These are phyloP conservation scores for Propithecus coquereli DNA, from an alignment of 2,113 vertebrate species.

Conservation along the genomic window DNA sequence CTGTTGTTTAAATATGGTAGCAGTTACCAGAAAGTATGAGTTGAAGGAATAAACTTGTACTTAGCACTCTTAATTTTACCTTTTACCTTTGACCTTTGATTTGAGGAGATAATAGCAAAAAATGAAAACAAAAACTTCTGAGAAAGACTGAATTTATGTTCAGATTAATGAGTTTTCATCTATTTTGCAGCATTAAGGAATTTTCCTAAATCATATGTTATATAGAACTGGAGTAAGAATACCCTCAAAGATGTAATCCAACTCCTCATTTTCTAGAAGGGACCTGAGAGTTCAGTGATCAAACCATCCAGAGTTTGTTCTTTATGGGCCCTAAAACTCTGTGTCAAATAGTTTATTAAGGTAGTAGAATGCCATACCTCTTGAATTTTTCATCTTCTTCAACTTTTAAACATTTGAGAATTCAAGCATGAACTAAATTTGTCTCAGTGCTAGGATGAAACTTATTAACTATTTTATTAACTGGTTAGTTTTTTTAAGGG, in stretches of 20 bases:
- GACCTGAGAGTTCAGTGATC: background rate
- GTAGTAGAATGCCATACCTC: background rate
- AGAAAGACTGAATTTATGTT: slow-evolving; percentile 4
- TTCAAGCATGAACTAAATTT: background rate
- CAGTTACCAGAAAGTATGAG: background rate
- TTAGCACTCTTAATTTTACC: background rate
- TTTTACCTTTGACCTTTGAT: background rate
- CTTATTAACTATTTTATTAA: background rate
- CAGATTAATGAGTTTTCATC: background rate
- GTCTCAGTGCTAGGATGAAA: background rate
- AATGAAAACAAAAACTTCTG: background rate
- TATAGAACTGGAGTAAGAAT: background rate
- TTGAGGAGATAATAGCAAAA: background rate
- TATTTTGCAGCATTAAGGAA: background rate
- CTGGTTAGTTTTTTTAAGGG: background rate
- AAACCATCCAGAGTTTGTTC: background rate
- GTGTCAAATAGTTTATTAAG: background rate
- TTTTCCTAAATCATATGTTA: background rate
- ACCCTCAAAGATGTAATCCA: background rate
- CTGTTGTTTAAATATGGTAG: background rate
- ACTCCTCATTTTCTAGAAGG: background rate
- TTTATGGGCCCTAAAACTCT: background rate
- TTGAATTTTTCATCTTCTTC: background rate
- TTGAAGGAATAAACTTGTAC: background rate
- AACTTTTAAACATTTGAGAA: slow-evolving; percentile 22